phyloP scores from a whole-genome alignment of 2,888 invertebrate species.

The Diogma glabrata region DNA sequence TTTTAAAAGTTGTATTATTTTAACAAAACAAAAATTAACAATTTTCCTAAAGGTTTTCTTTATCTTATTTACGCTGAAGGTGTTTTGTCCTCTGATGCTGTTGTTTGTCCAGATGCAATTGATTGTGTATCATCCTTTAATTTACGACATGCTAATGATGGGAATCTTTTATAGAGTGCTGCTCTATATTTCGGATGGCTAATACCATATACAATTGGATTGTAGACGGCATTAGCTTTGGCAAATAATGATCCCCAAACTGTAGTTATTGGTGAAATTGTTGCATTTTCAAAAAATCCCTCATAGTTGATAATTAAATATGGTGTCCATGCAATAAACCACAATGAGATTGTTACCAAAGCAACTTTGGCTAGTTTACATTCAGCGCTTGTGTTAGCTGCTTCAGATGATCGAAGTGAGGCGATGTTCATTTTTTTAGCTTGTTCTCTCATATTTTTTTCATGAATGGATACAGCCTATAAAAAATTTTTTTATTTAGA shows the following conservation, averaged over 20 bases:
- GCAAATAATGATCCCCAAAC: slow-evolving; percentile 49
- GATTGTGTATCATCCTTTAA: slow-evolving; percentile 17
- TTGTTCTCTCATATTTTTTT: slow-evolving; percentile 45
- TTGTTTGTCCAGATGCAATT: slow-evolving; percentile 14
- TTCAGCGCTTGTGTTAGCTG: slow-evolving; percentile 42
- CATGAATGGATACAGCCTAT: slow-evolving; percentile 45
- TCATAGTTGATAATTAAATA: slow-evolving; percentile 45
- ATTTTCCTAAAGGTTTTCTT: too few relatives aligned
- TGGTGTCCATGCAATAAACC: slow-evolving; percentile 56
- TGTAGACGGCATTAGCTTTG: slow-evolving; percentile 46
- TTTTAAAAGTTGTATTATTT: too few relatives aligned
- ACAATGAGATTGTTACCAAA: slow-evolving; percentile 48
- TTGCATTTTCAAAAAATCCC: slow-evolving; percentile 39
- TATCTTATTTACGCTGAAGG: slow-evolving; percentile 10
- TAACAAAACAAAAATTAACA: too few relatives aligned
- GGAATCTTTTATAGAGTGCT: slow-evolving; percentile 47
- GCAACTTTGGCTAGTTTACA: slow-evolving; percentile 48
- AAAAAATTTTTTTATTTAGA: neutral
- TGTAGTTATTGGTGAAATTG: slow-evolving; percentile 41
- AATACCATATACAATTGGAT: slow-evolving; percentile 47
- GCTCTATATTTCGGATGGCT: slow-evolving; percentile 51
- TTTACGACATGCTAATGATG: slow-evolving; percentile 43
- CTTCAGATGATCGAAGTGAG: slow-evolving; percentile 43
- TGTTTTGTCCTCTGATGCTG: slow-evolving; percentile 14
- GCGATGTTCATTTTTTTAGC: slow-evolving; percentile 54